These are phyloP conservation scores for Bombylius major DNA, from an alignment of 2,888 invertebrate species.

Conservation along the genomic window DNA sequence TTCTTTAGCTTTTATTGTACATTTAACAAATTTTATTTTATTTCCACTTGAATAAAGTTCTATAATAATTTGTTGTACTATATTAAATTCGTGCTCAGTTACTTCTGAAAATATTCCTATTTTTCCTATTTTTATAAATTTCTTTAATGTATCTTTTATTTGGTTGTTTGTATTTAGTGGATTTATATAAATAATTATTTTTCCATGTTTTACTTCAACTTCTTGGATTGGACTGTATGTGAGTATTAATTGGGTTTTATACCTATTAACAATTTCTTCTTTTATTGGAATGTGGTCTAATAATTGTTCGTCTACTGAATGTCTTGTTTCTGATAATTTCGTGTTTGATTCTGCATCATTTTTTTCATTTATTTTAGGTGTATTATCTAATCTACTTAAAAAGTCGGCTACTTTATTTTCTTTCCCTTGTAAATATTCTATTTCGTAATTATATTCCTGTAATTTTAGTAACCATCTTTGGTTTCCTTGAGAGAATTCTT, in stretches of 20 bases:
- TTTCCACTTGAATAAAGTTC: constrained; percentile 3
- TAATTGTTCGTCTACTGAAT: constrained; percentile 10
- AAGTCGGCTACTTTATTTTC: constrained; percentile 11
- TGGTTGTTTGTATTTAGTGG: not conserved
- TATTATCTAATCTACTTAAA: constrained; percentile 8
- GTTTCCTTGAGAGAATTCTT: constrained; percentile 8
- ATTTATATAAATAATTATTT: constrained; percentile 8
- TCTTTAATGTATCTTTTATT: constrained; percentile 10
- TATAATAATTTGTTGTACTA: constrained; percentile 9
- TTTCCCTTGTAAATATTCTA: constrained; percentile 6
- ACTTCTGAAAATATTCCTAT: constrained; percentile 7
- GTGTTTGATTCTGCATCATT: constrained; percentile 8
- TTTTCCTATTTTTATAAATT: constrained; percentile 2
- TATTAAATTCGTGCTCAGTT: constrained; percentile 7
- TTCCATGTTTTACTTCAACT: not conserved
- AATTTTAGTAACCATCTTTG: constrained; percentile 8
- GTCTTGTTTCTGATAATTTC: constrained; percentile 7
- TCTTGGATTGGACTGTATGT: not conserved
- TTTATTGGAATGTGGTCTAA: constrained; percentile 6
- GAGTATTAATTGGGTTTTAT: constrained; percentile 2
- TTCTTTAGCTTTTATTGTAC: not conserved
- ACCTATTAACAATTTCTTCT: constrained; percentile 10
- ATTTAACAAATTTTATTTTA: constrained; percentile 5
- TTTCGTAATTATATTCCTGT: constrained; percentile 9
- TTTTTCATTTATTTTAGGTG: constrained; percentile 3